These are phyloP conservation scores for Drosophila grimshawi DNA, from an alignment of 1,140 invertebrate genomes.

Conservation along the genomic window DNA sequence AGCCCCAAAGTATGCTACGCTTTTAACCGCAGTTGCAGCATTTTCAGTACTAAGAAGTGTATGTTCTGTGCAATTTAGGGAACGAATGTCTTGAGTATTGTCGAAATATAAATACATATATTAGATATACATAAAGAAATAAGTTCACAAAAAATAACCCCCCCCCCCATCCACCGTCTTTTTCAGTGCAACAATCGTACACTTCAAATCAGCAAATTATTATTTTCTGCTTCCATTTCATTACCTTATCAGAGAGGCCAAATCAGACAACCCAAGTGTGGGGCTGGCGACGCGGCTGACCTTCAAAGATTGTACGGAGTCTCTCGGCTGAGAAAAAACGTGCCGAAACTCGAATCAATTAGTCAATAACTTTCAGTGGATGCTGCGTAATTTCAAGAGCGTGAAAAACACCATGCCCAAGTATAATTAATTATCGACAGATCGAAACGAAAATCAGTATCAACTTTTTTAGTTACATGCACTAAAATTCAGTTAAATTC, in stretches of 20 bases:
- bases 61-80: too few relatives aligned
- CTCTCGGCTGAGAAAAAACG: slow-evolving; percentile 18
- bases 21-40: background rate
- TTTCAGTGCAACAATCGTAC: too few relatives aligned
- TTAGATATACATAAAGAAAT: too few relatives aligned
- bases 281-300: slow-evolving; percentile 10
- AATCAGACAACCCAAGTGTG: slow-evolving; percentile 17
- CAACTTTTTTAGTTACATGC: background rate
- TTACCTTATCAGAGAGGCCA: slow-evolving; percentile 14
- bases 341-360: slow-evolving; percentile 26
- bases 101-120: too few relatives aligned
- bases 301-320: slow-evolving; percentile 25
- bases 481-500: background rate
- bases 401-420: slow-evolving; percentile 9
- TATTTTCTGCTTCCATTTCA: background rate
- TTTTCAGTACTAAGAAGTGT: background rate
- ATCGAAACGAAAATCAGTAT: slow-evolving; percentile 11
- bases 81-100: too few relatives aligned
- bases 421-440: slow-evolving; percentile 13
- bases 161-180: too few relatives aligned
- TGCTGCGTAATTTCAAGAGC: slow-evolving; percentile 36
- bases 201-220: slow-evolving; percentile 8
- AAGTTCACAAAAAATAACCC: too few relatives aligned
- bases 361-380: slow-evolving; percentile 10
- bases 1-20: slow-evolving; percentile 2